Percentiles rank a stretch among this genome's conserved stretches.
Conservation (phyloP, 2,888 invertebrate genomes). For the Phalera bucephala region DNA sequence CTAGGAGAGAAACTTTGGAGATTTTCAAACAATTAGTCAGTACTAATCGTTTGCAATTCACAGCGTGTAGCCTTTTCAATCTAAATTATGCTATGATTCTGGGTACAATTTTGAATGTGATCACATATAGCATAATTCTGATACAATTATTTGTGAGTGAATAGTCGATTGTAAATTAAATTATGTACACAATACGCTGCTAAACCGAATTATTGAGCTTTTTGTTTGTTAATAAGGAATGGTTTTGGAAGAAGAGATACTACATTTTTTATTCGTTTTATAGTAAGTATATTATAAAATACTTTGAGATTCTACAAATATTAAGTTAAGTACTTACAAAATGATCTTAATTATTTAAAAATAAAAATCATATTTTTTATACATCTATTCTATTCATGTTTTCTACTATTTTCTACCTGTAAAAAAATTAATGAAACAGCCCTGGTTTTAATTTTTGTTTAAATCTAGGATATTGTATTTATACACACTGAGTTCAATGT, state of each 20-base stretch:
- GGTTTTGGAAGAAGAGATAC: background rate
- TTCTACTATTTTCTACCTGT: too few species aligned
- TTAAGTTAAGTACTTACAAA: background rate
- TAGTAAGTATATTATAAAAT: background rate
- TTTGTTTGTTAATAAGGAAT: too few species aligned
- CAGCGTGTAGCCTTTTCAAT: conserved; percentile 48
- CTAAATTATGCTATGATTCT: conserved; percentile 52
- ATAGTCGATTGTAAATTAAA: conserved; percentile 1
- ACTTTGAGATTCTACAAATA: conserved; percentile 24
- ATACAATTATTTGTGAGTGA: conserved; percentile 45
- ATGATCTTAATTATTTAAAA: background rate
- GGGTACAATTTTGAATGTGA: conserved; percentile 51
- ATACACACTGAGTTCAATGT: too few species aligned
- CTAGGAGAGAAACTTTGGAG: conserved; percentile 39
- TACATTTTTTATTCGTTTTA: background rate
- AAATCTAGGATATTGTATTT: too few species aligned
- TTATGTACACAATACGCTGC: conserved; percentile 2
- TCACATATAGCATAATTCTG: conserved; percentile 62
- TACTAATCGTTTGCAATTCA: conserved; percentile 49
- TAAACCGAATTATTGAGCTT: too few species aligned
- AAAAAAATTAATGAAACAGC: too few species aligned
- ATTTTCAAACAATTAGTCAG: conserved; percentile 51
- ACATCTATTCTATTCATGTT: background rate
- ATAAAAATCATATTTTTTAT: background rate
- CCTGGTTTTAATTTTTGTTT: too few species aligned